Conservation (phyloP, 1,140 invertebrate species). For the Caenorhabditis briggsae region DNA sequence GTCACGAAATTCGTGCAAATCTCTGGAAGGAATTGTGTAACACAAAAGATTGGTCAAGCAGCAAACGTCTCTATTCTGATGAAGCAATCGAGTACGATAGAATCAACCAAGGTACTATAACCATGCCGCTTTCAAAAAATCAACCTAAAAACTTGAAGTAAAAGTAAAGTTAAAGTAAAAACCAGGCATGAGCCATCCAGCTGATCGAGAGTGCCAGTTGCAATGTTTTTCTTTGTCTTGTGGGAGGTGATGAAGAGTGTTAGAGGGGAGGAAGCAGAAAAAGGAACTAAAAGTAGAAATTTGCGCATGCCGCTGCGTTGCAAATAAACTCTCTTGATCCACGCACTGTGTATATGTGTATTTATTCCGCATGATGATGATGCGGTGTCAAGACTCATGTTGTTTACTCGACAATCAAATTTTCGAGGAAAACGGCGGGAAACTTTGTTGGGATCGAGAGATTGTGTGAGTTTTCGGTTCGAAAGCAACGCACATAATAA, state of each 20-base stretch:
- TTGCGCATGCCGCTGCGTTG: conserved; percentile 36
- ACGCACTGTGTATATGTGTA: conserved; percentile 40
- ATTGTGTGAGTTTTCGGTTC: conserved; percentile 14
- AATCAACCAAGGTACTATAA: conserved; percentile 70
- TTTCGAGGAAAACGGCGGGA: conserved; percentile 2
- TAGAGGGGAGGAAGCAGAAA: neutral
- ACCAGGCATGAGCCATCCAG: conserved; percentile 35
- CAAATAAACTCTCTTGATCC: conserved; percentile 41
- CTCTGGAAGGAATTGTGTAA: conserved; percentile 73
- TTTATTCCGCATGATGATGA: conserved; percentile 52
- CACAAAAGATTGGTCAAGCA: conserved; percentile 74
- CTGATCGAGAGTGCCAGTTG: conserved; percentile 48
- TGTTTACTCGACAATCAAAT: conserved; percentile 41
- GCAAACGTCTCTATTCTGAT: conserved; percentile 69
- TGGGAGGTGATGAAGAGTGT: neutral
- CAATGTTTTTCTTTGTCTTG: conserved; percentile 54
- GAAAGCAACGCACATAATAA: neutral
- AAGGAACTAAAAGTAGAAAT: conserved; percentile 55
- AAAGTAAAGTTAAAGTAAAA: conserved; percentile 15
- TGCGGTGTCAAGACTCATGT: conserved; percentile 53
- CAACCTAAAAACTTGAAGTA: conserved; percentile 30
- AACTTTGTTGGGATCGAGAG: neutral
- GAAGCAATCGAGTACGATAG: conserved; percentile 69
- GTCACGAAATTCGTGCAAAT: conserved; percentile 74
- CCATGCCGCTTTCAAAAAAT: neutral